Conservation (phyloP, 2,888 invertebrate genomes). For the Cheilosia variabilis region DNA sequence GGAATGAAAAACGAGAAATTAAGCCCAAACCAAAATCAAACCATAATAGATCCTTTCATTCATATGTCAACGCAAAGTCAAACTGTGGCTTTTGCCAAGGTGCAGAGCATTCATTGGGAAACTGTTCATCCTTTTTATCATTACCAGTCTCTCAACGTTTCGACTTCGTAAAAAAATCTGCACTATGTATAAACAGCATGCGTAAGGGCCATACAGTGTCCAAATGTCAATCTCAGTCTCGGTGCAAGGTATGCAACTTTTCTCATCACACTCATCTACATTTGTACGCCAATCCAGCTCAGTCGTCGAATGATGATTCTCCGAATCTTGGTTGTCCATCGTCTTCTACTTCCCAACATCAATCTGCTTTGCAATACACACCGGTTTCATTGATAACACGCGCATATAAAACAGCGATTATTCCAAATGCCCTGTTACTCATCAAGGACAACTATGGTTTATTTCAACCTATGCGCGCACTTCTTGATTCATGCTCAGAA, state of each 20-base stretch:
- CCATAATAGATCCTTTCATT: no score
- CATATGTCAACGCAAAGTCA: constrained; percentile 10
- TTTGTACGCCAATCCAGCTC: not conserved
- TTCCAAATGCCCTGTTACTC: no score
- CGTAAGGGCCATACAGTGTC: not conserved
- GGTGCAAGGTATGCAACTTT: constrained; percentile 9
- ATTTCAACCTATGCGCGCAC: not conserved
- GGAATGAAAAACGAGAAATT: not conserved
- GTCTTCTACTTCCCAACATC: not conserved
- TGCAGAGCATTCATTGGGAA: constrained; percentile 14
- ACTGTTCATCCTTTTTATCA: constrained; percentile 7
- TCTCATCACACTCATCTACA: constrained; percentile 6
- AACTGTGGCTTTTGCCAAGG: not conserved
- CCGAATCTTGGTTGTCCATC: not conserved
- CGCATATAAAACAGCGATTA: no score
- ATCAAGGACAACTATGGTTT: not conserved
- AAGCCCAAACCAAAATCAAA: not conserved
- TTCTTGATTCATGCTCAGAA: no score
- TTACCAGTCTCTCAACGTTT: constrained; percentile 14
- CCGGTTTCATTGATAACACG: no score
- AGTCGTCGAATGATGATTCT: not conserved
- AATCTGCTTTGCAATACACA: no score
- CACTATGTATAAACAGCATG: not conserved
- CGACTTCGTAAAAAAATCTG: not conserved
- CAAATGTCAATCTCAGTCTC: not conserved